Conservation (phyloP, 2,888 invertebrate genomes). For the Lydus trimaculatus region DNA sequence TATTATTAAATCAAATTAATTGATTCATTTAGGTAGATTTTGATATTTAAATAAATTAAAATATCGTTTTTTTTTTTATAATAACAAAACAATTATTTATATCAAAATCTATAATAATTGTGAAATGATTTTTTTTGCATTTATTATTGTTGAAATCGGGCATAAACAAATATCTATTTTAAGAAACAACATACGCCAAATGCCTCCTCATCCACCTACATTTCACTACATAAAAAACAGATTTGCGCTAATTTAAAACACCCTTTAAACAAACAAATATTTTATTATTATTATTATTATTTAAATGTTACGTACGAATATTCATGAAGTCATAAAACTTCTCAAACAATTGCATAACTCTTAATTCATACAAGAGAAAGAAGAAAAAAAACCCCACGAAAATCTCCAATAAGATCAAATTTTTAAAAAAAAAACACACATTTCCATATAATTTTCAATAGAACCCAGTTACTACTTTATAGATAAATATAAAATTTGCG, state of each 20-base stretch:
- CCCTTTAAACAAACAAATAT: neutral
- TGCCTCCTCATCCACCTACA: neutral
- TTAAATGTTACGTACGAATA: too few species aligned
- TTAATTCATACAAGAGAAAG: neutral
- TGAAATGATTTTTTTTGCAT: too few species aligned
- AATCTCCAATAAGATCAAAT: neutral
- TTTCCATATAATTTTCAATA: neutral
- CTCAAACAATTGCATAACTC: neutral
- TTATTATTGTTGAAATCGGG: neutral
- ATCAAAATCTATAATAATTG: too few species aligned
- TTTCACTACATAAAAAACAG: neutral
- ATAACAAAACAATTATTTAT: neutral
- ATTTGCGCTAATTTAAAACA: neutral
- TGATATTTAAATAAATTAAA: too few species aligned
- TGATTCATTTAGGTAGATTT: neutral
- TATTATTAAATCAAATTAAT: neutral
- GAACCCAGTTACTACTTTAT: neutral
- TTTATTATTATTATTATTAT: neutral
- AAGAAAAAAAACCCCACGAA: neutral
- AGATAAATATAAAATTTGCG: neutral
- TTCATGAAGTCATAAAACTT: neutral
- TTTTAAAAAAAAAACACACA: neutral
- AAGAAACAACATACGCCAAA: neutral
- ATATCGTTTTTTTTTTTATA: too few species aligned
- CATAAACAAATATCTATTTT: slow-evolving; percentile 13